phyloP scores from a whole-genome alignment of 2,888 invertebrate genomes.

The Argyresthia goedartella region DNA sequence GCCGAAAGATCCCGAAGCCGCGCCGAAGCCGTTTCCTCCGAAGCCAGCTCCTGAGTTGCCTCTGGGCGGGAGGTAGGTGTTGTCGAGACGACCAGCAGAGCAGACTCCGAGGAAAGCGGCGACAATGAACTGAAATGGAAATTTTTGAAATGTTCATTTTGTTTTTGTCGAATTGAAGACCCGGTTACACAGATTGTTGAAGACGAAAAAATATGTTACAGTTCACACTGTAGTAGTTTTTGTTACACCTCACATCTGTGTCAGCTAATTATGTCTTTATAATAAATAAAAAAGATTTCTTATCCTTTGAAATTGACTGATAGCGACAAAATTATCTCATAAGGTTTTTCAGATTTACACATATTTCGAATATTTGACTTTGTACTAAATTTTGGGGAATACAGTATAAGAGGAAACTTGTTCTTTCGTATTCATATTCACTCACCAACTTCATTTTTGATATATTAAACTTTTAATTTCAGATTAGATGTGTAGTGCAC shows the following conservation, averaged over 20 bases:
- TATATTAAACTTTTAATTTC: slow-evolving; percentile 17
- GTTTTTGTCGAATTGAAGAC: too few relatives aligned
- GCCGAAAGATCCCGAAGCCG: not conserved
- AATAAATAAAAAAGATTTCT: too few relatives aligned
- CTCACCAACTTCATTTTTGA: slow-evolving; percentile 62
- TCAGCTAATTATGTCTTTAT: too few relatives aligned
- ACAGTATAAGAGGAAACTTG: too few relatives aligned
- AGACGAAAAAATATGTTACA: too few relatives aligned
- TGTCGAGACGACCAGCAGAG: slow-evolving; percentile 58
- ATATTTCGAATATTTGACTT: too few relatives aligned
- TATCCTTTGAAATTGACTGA: too few relatives aligned
- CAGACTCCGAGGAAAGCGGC: slow-evolving; percentile 56
- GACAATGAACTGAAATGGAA: slow-evolving; percentile 43
- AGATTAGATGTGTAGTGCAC: slow-evolving; percentile 20
- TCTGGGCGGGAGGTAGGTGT: slow-evolving; percentile 63
- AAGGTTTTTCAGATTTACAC: too few relatives aligned
- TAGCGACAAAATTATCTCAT: too few relatives aligned
- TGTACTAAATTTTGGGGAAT: too few relatives aligned
- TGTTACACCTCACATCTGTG: not conserved
- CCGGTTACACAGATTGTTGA: too few relatives aligned
- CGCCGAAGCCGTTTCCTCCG: slow-evolving; percentile 2
- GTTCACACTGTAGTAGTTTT: not conserved
- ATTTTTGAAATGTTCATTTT: not conserved
- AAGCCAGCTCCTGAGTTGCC: slow-evolving; percentile 34
- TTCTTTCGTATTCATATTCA: too few relatives aligned